Conservation (phyloP, 2,797 vertebrate genomes). For the Poliocrania exsul region DNA sequence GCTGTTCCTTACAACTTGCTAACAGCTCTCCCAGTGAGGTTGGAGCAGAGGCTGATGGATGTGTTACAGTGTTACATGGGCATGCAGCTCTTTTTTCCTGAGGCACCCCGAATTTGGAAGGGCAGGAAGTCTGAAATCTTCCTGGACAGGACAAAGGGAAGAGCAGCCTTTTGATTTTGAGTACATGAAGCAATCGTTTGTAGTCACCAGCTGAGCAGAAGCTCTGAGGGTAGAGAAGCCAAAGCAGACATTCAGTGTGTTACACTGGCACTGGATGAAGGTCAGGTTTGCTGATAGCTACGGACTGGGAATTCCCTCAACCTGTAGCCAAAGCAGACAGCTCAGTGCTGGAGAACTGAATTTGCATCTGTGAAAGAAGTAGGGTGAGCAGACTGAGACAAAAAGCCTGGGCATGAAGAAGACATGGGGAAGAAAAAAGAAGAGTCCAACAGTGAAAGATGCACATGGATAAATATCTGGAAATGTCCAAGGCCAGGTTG, state of each 20-base stretch:
- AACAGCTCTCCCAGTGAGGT: neutral
- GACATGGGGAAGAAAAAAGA: neutral
- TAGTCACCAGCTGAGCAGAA: neutral
- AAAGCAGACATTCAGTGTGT: neutral
- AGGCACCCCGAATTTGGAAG: neutral
- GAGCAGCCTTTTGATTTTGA: neutral
- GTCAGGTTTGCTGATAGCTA: neutral
- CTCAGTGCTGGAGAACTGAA: neutral
- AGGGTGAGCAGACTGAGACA: neutral
- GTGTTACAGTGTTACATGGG: neutral
- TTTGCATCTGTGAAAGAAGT: neutral
- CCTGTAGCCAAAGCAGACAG: neutral
- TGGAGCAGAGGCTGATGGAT: neutral
- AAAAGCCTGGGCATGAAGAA: neutral
- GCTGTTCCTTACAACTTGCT: neutral
- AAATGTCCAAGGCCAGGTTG: neutral
- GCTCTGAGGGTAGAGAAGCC: neutral
- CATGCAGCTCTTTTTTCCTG: neutral
- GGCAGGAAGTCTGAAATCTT: neutral
- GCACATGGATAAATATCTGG: accelerated
- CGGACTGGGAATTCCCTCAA: neutral
- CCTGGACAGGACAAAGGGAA: neutral
- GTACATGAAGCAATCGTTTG: neutral
- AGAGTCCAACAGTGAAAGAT: neutral
- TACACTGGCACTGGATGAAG: accelerated